Base-by-base conservation (phyloP, 2,797 vertebrate genomes). In the Falco biarmicus region DNA sequence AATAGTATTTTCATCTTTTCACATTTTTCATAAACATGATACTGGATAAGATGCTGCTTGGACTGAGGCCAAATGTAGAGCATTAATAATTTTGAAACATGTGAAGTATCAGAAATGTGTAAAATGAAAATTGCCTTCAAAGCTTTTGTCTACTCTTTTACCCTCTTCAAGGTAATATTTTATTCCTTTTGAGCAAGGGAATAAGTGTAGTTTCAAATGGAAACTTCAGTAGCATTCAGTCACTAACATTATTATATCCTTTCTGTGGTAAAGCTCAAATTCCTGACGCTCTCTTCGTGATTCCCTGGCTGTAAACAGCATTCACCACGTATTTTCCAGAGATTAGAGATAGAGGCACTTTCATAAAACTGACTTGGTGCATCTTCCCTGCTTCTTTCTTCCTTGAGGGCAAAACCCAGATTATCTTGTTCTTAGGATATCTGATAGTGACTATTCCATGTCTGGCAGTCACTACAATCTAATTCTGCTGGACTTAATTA, bases 401-500 rank as follows among this genome's bases (percentile, higher is more conserved):
- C 45, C 87, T 69, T 89, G 91, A 89, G 87, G 82, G 65, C 63
- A 94, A 82, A 94, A 95, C 65, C 2, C 64, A 90, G 90, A 92
- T 95, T 83, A 92, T 66, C 75, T 95, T 90, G 64, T 94, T 96
- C 66, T 77, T 87, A 87, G 81, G 64, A 82, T 95, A 87, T 96
- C 87, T 96, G 95, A 93, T 85, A 84, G 84, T 73, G 93, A 82
- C 86, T 96, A 73, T 89, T 96, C 83, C 84, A 29, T 76, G 87
- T 93, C 93, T 96, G 86, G 87, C 69, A 95, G 89, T 88, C 91
- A 73, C 84, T 90, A 88, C 75, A 94, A 91, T 90, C 90, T 93
- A 96, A 93, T 96, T 96, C 75, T 84, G 65, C 57, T 93, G 92
- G 80, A 90, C 11, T 34, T 93, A 93, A 97, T 95, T 95, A 95